Percentiles rank a stretch among this genome's conserved stretches.
These are phyloP conservation scores for Platysternon megacephalum DNA, from an alignment of 2,113 vertebrate species.

Conservation along the genomic window DNA sequence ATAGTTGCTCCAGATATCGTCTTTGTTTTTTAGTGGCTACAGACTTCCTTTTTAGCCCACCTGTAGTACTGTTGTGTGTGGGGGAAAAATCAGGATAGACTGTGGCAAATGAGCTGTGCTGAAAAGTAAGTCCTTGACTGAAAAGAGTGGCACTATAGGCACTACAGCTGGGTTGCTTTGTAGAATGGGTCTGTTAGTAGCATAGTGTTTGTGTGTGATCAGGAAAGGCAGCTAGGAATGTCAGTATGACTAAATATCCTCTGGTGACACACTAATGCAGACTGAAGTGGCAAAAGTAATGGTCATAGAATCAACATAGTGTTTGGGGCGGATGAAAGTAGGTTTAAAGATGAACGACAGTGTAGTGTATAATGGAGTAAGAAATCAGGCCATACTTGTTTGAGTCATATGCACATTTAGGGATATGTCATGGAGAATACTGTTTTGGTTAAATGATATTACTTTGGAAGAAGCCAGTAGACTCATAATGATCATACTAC, in stretches of 20 bases:
- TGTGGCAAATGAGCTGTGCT: neutral
- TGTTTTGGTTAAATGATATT: neutral
- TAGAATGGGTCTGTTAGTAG: neutral
- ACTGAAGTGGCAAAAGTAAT: rapidly evolving
- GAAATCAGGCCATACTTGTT: slow-evolving; percentile 14
- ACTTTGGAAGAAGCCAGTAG: neutral
- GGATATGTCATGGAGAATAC: neutral
- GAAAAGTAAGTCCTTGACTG: neutral
- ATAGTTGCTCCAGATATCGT: neutral
- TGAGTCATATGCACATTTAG: neutral
- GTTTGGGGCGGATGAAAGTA: rapidly evolving
- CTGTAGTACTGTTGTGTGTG: neutral
- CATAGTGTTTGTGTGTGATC: rapidly evolving
- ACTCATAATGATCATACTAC: neutral
- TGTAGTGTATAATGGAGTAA: rapidly evolving
- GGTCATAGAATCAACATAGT: neutral
- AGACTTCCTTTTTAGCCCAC: neutral
- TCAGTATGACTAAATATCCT: rapidly evolving
- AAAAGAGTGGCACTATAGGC: rapidly evolving
- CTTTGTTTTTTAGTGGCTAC: neutral
- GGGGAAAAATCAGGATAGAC: rapidly evolving
- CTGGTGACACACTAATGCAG: rapidly evolving
- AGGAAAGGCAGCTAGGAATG: neutral
- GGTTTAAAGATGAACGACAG: neutral
- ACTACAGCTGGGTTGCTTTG: rapidly evolving